Evolutionary conservation across 1,140 invertebrate genomes (phyloP), one percentile per base, ranked within the genome.

Genomic region (Drosophila rhopaloa): DNA sequence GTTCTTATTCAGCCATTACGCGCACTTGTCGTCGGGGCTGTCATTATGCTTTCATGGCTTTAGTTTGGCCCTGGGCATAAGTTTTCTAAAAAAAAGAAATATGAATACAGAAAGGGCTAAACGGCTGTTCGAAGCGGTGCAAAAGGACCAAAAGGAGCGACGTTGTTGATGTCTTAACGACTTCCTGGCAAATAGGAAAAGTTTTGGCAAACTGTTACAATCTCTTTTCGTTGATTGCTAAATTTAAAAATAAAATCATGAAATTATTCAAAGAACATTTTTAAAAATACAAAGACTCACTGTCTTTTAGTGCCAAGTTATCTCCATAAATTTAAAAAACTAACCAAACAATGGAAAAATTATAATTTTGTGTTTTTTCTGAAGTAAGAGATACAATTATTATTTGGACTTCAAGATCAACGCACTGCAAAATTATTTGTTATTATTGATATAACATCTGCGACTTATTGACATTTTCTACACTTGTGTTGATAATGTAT

Each of bases 41-140:
- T 79, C 79, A 88, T 86, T 82, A 86, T 51, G 72, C 77, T 88
- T 86, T 86, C 71, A 85, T 85, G 74, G 68, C 60, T 81, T 85
- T 85, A 85, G 81, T 85, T 85, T 85, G 74, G 27, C 67, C 51
- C 55, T 24, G 63, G 43, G 43, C 53, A 40, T 27, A 79, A 82
- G 58, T 82, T 82, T 75, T 63, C n/a, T 19, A 54, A 53, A 74
- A 63, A 78, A 76, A 74, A 40, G 55, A 81, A 81, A 86, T 85
- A 82, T 86, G 79, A 79, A 88, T 88, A 79, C 62, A 61, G 79
- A 72, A 83, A 76, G 67, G 51, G 41, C 48, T 51, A 16, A 41
- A 57, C 29, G 54, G 27, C 13, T 24, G 32, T 9, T 1, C 3
- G 37, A n/a, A 41, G 27, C 4, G 14, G 9, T 10, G 29, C 10